These are phyloP conservation scores for Ditula angustiorana DNA, from an alignment of 2,888 invertebrate species.

Conservation along the genomic window DNA sequence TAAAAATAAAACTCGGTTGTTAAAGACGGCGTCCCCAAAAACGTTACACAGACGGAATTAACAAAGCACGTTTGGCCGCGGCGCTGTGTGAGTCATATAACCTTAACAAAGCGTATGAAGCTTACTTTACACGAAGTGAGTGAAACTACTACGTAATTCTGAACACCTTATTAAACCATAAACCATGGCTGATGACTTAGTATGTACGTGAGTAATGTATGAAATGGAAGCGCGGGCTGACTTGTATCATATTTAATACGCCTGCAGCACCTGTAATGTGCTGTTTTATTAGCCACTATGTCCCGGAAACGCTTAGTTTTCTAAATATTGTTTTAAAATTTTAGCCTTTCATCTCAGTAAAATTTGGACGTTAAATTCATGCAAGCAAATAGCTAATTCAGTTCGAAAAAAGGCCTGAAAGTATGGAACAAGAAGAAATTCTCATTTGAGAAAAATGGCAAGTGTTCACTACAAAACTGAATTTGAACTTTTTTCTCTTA, in stretches of 20 bases:
- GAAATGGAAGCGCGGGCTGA: slow-evolving; percentile 31
- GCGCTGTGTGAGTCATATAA: not conserved
- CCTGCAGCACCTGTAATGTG: slow-evolving; percentile 27
- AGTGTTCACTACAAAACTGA: too few relatives aligned
- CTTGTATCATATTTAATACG: slow-evolving; percentile 30
- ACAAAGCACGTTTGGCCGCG: slow-evolving; percentile 5
- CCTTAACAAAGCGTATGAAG: slow-evolving; percentile 1
- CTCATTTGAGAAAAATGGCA: too few relatives aligned
- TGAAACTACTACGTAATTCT: slow-evolving; percentile 55
- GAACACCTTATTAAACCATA: slow-evolving; percentile 55
- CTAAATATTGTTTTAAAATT: not conserved
- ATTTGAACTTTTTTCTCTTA: too few relatives aligned
- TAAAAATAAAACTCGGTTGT: not conserved
- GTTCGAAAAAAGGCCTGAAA: too few relatives aligned
- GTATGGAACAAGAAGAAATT: too few relatives aligned
- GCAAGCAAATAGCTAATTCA: too few relatives aligned
- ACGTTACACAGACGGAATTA: not conserved
- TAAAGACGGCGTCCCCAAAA: not conserved
- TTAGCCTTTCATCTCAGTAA: too few relatives aligned
- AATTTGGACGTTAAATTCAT: too few relatives aligned
- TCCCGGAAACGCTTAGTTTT: not conserved
- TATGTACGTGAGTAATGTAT: slow-evolving; percentile 40
- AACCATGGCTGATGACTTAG: slow-evolving; percentile 44
- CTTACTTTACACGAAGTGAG: slow-evolving; percentile 6
- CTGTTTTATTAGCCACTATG: slow-evolving; percentile 14